A percentile compares a stretch with the other conserved stretches of the same genome.
Conservation (phyloP, 2,888 invertebrate species). For the Azorinus chamasolen region DNA sequence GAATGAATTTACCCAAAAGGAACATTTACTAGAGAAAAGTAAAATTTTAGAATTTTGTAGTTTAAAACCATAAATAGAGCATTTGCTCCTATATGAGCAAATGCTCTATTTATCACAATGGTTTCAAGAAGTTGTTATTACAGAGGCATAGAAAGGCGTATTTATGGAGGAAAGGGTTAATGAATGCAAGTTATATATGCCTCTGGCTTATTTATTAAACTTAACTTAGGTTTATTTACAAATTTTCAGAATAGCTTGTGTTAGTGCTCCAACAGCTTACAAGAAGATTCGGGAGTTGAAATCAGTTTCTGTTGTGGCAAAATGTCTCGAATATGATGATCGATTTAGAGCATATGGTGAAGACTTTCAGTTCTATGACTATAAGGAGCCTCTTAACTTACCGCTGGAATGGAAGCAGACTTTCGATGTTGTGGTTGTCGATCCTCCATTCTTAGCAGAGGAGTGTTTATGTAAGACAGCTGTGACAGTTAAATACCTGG, state of each 20-base stretch:
- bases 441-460: slow-evolving; percentile 97
- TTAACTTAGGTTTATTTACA: no score
- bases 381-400: slow-evolving; percentile 91
- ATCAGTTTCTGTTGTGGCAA: slow-evolving; percentile 58
- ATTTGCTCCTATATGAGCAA: no score
- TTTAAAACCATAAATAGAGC: no score
- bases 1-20: no score
- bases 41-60: no score
- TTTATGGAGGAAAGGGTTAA: no score
- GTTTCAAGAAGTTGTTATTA: no score
- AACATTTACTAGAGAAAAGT: no score
- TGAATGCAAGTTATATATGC: no score
- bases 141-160: no score
- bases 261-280: slow-evolving; percentile 96
- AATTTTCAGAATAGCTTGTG: slow-evolving; percentile 90
- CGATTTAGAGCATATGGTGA: slow-evolving; percentile 93
- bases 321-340: slow-evolving; percentile 92
- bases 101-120: no score
- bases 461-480: slow-evolving; percentile 96
- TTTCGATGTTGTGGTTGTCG: slow-evolving; percentile 95
- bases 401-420: slow-evolving; percentile 88
- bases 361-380: slow-evolving; percentile 95
- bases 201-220: no score
- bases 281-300: slow-evolving; percentile 86
- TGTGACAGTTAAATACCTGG: slow-evolving; percentile 91